Base-by-base conservation (phyloP, 2,888 invertebrate genomes). In the Glaucopsyche alexis region DNA sequence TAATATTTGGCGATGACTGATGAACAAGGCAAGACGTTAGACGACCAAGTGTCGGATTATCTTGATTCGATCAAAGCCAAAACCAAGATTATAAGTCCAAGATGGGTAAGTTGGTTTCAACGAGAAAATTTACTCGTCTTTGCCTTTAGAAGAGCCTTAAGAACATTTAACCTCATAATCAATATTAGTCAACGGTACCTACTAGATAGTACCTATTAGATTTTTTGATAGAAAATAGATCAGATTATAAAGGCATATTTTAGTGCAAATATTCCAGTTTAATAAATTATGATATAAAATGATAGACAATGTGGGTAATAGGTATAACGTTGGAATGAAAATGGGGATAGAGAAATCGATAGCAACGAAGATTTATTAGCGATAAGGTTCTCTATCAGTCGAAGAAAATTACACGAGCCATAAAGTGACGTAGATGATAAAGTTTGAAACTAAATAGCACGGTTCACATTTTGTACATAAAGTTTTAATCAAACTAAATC, bases 391-490 rank as follows among this genome's bases (percentile, higher is more conserved):
- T 14, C 19, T 19, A 67, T 19, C 67, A 45, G 55, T 55, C 45
- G 67, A 42, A 67, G 45, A 47, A 69, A 42, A 47, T 69, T 49
- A 49, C 19, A 19, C 49, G 49, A 69, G 49, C 69, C 49, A 49
- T 49, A 69, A 49, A 47, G 45, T 69, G 47, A 69, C 49, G 49
- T 42, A 11, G 19, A 42, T 66, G 66, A 69, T 69, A 69, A 47
- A 49, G 7, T 47, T 49, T 19, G 49, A 69, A 19, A 69, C 14
- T 45, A 19, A 11, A 67, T 8, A 42, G 49, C 16, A 55, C 55
- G 29, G 19, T 13, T 29, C 16, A 38, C 60, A 16, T 9, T 13
- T 38, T 60, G 7, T 14, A 7, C 1, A 29, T 7, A 60, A 60
- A 29, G 38, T 60, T 60, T 8, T 60, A 38, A 60, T 60, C 19